These are phyloP conservation scores for Solen grandis DNA, from an alignment of 1,140 invertebrate species.

Conservation along the genomic window DNA sequence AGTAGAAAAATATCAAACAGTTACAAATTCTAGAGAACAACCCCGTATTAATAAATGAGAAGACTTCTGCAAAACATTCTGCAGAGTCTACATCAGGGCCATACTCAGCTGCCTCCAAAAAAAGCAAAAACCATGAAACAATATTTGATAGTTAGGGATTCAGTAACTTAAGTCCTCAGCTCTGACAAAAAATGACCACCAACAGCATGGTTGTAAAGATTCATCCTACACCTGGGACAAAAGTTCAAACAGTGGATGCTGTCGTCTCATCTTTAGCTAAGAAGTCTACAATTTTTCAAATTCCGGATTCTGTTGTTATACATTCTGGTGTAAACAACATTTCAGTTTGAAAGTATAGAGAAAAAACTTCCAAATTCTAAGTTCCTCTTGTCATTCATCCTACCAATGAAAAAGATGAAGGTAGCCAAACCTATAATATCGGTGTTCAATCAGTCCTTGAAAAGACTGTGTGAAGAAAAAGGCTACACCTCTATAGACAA, in stretches of 20 bases:
- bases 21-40: no score
- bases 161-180: not conserved
- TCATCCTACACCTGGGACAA: not conserved
- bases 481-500: not conserved
- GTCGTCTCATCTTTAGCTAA: not conserved
- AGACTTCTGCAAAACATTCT: no score
- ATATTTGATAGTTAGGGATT: not conserved
- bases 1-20: no score
- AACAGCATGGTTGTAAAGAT: not conserved
- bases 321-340: not conserved
- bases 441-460: not conserved
- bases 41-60: no score
- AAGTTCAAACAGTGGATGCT: not conserved
- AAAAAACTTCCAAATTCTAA: not conserved
- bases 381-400: not conserved
- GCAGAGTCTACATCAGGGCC: no score
- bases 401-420: not conserved
- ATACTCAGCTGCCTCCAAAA: no score
- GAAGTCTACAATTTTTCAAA: not conserved
- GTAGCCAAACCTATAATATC: not conserved
- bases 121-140: no score
- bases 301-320: not conserved
- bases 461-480: not conserved
- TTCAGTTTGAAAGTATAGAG: not conserved
- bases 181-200: not conserved